Base-by-base conservation (phyloP, 2,113 vertebrate genomes). In the Osmerus eperlanus region DNA sequence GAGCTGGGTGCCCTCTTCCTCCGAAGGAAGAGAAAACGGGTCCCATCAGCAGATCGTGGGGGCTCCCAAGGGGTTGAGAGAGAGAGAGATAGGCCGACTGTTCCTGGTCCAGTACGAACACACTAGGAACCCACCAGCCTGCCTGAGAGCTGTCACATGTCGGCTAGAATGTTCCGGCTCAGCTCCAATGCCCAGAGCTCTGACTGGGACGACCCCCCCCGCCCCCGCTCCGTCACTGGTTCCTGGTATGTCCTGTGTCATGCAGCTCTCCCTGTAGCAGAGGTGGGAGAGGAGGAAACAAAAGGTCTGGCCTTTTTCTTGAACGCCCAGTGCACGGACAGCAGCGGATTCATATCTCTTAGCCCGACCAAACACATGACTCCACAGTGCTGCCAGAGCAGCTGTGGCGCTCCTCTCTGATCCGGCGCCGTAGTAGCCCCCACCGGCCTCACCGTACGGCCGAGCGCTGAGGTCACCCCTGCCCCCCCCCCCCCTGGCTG, bases 1-100 rank as follows among this genome's bases (percentile, higher is more conserved):
- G 89, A 91, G 85, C 83, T 86, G 91, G 91, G 91, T 78, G 89
- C 73, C 77, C 41, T 66, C 88, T 94, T 94, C 88, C 73, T 76
- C 80, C 65, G 51, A 90, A 86, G 86, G 91, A 94, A 80, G 79
- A 80, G 80, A 84, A 75, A 76, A 7, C 74, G 84, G 87, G 87
- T 93, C 88, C 70, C 78, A 80, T 79, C 67, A 74, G 82, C 87
- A 83, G 66, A 59, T 74, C 11, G 8, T 9, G 5, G 9, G 29
- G 23, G 19, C 23, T 67, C 70, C 64, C 29, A n/a, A 29, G 28
- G 53, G 74, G 52, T 71, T 4, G 11, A 67, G 67, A n/a, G 21
- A 32, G 68, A 72, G 65, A 76, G 23, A 75, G 6, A 79, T 12
- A 51, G 71, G 58, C 21, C 41, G 51, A 15, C n/a, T 41, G 9